These are phyloP conservation scores for Hybognathus amarus DNA, from an alignment of 2,797 vertebrate species.

Conservation along the genomic window DNA sequence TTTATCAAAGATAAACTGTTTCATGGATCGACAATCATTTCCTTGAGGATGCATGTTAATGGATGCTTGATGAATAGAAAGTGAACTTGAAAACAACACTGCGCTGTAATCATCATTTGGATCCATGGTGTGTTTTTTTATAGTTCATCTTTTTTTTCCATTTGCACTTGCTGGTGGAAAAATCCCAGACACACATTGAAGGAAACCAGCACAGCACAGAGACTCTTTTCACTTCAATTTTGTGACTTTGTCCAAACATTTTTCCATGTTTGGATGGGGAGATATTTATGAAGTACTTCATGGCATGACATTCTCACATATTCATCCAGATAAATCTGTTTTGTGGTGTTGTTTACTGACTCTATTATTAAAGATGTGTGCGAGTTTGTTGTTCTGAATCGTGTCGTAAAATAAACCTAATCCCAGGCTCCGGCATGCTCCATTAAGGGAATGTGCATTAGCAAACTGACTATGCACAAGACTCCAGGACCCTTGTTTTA, in stretches of 20 bases:
- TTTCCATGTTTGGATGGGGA: background rate
- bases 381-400: background rate
- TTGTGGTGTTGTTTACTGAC: background rate
- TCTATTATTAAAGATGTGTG: background rate
- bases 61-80: background rate
- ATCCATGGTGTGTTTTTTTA: conserved; percentile 19
- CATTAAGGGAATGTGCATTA: conserved; percentile 35
- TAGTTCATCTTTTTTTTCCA: background rate
- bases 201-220: background rate
- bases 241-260: background rate
- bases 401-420: conserved; percentile 6
- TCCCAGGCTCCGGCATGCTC: conserved; percentile 10
- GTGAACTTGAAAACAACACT: background rate
- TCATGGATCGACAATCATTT: conserved; percentile 23
- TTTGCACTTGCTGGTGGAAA: background rate
- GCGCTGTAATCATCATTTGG: conserved; percentile 3
- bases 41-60: background rate
- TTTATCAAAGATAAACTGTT: background rate
- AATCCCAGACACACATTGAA: background rate
- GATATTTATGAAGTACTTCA: background rate
- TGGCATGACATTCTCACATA: background rate
- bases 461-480: background rate
- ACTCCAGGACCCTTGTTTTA: background rate
- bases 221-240: background rate
- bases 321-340: background rate